These are phyloP conservation scores for Muraenolepis orangiensis DNA, from an alignment of 2,797 vertebrate species.

Conservation along the genomic window DNA sequence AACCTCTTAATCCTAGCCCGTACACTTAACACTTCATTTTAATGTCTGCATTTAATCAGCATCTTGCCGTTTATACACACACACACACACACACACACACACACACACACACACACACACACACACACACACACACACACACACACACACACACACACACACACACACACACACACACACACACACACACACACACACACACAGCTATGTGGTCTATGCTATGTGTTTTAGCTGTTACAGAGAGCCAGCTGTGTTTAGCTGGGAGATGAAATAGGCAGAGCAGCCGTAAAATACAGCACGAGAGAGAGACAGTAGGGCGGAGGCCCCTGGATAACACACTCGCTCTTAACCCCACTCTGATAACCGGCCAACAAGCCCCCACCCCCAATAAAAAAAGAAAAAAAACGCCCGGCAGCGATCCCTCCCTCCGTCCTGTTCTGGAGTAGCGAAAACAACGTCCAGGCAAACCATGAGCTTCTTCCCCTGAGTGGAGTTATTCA, in stretches of 20 bases:
- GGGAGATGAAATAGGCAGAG: conserved; percentile 42
- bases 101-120: no score
- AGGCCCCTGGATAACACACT: conserved; percentile 34
- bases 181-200: conserved; percentile 2
- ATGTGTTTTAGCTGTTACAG: conserved; percentile 25
- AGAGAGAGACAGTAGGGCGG: conserved; percentile 38
- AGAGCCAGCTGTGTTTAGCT: conserved; percentile 56
- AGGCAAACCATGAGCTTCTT: background rate
- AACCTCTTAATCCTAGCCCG: background rate
- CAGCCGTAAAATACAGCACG: conserved; percentile 19
- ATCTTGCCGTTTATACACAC: background rate
- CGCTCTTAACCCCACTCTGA: background rate
- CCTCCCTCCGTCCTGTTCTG: background rate
- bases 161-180: conserved; percentile 1
- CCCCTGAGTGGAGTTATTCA: background rate
- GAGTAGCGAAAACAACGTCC: background rate
- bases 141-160: conserved; percentile 20
- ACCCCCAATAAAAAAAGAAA: conserved; percentile 22
- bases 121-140: conserved; percentile 10
- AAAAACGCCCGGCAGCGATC: conserved; percentile 34
- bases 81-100: no score
- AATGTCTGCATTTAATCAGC: background rate
- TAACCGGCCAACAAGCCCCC: background rate
- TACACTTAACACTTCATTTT: background rate
- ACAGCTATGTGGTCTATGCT: conserved; percentile 26